Evolutionary conservation across 2,113 vertebrate species (phyloP).

Genomic region (Oceanites oceanicus): DNA sequence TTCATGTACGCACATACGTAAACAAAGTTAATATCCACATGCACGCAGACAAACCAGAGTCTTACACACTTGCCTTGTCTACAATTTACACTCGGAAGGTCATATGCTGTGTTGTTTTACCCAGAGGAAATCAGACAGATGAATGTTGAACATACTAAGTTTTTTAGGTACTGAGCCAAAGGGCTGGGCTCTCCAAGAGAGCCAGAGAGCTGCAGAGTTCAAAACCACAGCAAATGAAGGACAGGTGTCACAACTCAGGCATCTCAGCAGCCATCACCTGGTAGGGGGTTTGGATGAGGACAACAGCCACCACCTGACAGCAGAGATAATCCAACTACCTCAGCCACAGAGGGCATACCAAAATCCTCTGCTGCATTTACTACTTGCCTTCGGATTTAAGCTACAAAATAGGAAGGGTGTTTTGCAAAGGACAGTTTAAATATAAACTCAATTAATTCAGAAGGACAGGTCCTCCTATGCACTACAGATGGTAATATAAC

Average conservation of each 20-base stretch:
- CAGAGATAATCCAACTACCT: not conserved
- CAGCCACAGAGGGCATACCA: not conserved
- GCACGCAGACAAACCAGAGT: not conserved
- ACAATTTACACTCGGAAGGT: not conserved
- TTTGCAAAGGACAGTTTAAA: not conserved
- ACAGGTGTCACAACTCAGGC: not conserved
- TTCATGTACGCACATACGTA: not conserved
- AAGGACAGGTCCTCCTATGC: not conserved
- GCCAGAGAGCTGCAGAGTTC: not conserved
- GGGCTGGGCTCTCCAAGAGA: not conserved
- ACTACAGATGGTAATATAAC: not conserved
- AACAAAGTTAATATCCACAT: not conserved
- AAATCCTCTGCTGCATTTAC: not conserved
- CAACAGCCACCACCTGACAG: not conserved
- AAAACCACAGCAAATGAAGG: not conserved
- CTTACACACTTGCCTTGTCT: not conserved
- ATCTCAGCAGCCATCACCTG: not conserved
- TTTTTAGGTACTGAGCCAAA: not conserved
- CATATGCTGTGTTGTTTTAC: fast-evolving
- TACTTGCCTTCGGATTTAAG: not conserved
- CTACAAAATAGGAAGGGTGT: not conserved
- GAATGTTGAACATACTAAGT: not conserved
- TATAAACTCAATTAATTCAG: not conserved
- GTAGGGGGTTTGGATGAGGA: not conserved
- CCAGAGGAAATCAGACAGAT: not conserved